Conservation (phyloP, 2,113 vertebrate species). For the Sciurus niger region DNA sequence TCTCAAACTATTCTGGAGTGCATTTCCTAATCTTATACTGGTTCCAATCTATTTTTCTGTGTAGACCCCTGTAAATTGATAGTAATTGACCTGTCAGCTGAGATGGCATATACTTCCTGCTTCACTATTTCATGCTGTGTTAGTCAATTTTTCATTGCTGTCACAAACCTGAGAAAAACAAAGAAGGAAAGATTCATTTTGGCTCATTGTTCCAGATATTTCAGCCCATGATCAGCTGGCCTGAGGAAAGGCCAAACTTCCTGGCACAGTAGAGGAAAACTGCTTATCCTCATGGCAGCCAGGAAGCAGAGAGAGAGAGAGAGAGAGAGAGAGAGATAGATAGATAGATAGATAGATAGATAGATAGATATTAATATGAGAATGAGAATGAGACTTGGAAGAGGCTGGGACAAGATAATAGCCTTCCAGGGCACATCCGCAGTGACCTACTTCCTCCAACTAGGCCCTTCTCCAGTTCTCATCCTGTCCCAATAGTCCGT, state of each 20-base stretch:
- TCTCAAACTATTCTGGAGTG: background rate
- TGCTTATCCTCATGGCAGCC: background rate
- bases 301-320: background rate
- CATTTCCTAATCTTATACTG: background rate
- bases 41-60: background rate
- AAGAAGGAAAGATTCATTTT: background rate
- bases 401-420: background rate
- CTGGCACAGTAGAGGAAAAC: background rate
- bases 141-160: background rate
- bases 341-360: too few relatives aligned
- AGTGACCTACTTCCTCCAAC: background rate
- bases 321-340: too few relatives aligned
- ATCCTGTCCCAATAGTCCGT: background rate
- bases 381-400: too few relatives aligned
- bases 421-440: background rate
- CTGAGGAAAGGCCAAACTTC: background rate
- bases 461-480: background rate
- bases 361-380: too few relatives aligned
- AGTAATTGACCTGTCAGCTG: background rate
- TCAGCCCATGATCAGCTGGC: background rate
- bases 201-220: background rate
- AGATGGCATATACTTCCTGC: background rate
- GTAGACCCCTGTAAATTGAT: background rate
- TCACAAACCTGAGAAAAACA: background rate
- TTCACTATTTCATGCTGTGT: background rate